These are phyloP conservation scores for Colistium nudipinnis DNA, from an alignment of 2,113 vertebrate species.

Conservation along the genomic window DNA sequence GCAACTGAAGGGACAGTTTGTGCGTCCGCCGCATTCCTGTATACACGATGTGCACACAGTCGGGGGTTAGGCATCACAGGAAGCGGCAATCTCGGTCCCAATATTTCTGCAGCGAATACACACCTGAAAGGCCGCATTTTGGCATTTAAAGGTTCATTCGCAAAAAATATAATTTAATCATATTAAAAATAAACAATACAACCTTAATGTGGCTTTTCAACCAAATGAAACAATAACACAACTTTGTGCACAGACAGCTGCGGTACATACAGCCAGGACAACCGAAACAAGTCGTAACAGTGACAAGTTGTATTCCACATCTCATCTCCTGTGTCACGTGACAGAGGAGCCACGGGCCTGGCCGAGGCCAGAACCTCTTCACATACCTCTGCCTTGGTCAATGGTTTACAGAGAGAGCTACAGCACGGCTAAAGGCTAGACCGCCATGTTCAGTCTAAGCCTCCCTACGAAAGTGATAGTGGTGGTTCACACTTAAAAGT, in stretches of 20 bases:
- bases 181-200: neutral
- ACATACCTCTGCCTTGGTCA: conserved; percentile 11
- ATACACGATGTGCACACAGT: conserved; percentile 8
- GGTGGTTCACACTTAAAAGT: too few species aligned
- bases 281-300: too few species aligned
- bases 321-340: conserved; percentile 44
- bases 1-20: conserved; percentile 17
- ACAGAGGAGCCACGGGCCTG: neutral
- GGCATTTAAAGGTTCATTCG: too few species aligned
- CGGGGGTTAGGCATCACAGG: neutral
- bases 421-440: neutral
- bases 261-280: neutral
- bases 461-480: too few species aligned
- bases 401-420: conserved; percentile 22
- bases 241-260: neutral
- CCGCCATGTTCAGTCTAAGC: neutral
- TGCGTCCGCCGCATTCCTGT: conserved; percentile 26
- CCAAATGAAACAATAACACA: conserved; percentile 49
- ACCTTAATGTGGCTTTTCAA: conserved; percentile 1
- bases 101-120: neutral
- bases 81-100: neutral
- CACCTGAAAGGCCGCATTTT: neutral
- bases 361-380: conserved; percentile 2
- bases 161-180: too few species aligned
- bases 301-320: conserved; percentile 48